A percentile compares a stretch with the other conserved stretches of the same genome.
These are phyloP conservation scores for Diorhabda sublineata DNA, from an alignment of 1,140 invertebrate genomes.

Conservation along the genomic window DNA sequence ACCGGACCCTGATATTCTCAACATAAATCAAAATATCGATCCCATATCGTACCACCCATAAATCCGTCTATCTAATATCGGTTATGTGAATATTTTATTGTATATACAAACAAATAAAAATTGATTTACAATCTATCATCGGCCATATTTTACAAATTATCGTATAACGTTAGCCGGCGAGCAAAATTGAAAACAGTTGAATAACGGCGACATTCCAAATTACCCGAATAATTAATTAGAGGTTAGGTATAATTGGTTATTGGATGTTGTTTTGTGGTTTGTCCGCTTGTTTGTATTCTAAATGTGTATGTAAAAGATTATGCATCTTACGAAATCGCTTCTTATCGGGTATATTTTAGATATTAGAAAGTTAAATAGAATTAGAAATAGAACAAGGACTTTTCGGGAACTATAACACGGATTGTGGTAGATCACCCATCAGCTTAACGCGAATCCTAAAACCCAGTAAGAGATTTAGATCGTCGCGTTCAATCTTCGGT, in stretches of 20 bases:
- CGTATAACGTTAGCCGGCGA: background rate
- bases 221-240: conserved; percentile 1
- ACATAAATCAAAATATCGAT: background rate
- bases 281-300: background rate
- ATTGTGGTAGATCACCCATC: no score
- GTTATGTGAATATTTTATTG: background rate
- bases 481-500: no score
- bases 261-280: background rate
- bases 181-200: background rate
- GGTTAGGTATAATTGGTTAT: background rate
- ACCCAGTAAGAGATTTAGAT: no score
- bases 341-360: no score
- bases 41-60: background rate
- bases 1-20: background rate
- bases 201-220: background rate
- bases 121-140: conserved; percentile 2
- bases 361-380: no score
- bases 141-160: conserved; percentile 3
- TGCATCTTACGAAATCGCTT: no score
- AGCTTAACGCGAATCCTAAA: no score
- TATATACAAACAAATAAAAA: conserved; percentile 1
- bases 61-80: background rate
- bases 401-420: no score
- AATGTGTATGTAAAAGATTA: background rate
- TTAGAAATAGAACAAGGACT: no score